Evolutionary conservation across 53 echinoderm and acorn worm species (phyloP).

Genomic region (Echinometra lucunter): DNA sequence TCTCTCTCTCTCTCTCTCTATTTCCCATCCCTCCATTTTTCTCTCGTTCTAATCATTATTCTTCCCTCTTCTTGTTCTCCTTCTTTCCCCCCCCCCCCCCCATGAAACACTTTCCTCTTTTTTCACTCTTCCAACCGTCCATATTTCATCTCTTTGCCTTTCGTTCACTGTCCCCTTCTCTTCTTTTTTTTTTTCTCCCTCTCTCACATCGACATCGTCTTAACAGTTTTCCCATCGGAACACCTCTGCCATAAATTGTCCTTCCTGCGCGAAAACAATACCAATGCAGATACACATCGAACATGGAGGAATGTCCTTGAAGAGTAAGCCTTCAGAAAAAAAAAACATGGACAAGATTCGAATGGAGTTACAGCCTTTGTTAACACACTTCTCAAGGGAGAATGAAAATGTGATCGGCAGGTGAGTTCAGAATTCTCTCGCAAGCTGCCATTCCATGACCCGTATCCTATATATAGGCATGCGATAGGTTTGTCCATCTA

Average conservation of each 20-base stretch:
- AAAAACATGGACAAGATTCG: not conserved
- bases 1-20: not conserved
- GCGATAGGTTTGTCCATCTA: not conserved
- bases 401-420: slow-evolving; percentile 28
- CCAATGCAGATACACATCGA: not conserved
- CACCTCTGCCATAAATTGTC: slow-evolving; percentile 14
- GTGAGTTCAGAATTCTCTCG: not conserved
- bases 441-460: not conserved
- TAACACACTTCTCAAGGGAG: slow-evolving; percentile 36
- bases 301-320: not conserved
- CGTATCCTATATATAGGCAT: slow-evolving; percentile 14
- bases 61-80: not conserved
- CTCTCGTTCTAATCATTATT: not conserved
- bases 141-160: not conserved
- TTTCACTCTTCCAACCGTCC: too few species aligned
- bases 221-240: not conserved
- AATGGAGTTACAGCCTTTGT: slow-evolving; percentile 9
- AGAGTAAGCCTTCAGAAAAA: not conserved
- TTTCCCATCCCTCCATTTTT: not conserved
- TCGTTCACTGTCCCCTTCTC: not conserved
- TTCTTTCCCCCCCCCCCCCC: not conserved
- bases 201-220: not conserved
- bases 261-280: slow-evolving; percentile 6
- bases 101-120: not conserved
- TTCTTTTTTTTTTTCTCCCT: not conserved